Conservation (phyloP, 2,888 invertebrate species). For the Hyppa rectilinea region DNA sequence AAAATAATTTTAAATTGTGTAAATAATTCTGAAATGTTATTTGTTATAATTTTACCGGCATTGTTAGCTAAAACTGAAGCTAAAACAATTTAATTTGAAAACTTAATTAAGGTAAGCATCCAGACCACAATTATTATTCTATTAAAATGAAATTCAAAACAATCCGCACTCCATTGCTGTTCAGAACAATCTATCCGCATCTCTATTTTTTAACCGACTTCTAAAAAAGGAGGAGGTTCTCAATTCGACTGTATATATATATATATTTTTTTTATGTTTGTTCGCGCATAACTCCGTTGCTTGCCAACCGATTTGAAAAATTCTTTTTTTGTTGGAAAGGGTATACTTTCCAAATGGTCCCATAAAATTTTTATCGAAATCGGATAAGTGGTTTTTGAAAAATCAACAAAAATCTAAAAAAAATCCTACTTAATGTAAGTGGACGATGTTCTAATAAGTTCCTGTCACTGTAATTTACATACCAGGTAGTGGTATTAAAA, state of each 20-base stretch:
- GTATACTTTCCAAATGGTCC: too few relatives aligned
- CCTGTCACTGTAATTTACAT: too few relatives aligned
- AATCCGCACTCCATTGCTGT: background rate
- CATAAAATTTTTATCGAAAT: too few relatives aligned
- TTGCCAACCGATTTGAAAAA: too few relatives aligned
- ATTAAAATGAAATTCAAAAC: background rate
- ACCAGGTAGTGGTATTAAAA: too few relatives aligned
- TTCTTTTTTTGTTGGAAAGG: too few relatives aligned
- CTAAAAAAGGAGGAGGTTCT: background rate
- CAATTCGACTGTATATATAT: background rate
- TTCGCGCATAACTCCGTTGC: too few relatives aligned
- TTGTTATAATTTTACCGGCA: background rate
- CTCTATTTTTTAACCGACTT: background rate
- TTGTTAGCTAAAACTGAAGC: background rate
- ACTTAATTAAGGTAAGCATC: background rate
- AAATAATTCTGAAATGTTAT: background rate
- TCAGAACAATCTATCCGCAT: background rate
- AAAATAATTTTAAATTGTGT: too few relatives aligned
- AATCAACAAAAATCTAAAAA: too few relatives aligned
- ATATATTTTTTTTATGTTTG: background rate
- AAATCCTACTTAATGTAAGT: too few relatives aligned
- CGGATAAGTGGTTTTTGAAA: too few relatives aligned
- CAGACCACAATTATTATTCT: background rate
- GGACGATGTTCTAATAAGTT: too few relatives aligned
- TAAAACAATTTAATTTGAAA: background rate